Evolutionary conservation across 2,888 invertebrate species (phyloP).

Genomic region (Idaea biselata): DNA sequence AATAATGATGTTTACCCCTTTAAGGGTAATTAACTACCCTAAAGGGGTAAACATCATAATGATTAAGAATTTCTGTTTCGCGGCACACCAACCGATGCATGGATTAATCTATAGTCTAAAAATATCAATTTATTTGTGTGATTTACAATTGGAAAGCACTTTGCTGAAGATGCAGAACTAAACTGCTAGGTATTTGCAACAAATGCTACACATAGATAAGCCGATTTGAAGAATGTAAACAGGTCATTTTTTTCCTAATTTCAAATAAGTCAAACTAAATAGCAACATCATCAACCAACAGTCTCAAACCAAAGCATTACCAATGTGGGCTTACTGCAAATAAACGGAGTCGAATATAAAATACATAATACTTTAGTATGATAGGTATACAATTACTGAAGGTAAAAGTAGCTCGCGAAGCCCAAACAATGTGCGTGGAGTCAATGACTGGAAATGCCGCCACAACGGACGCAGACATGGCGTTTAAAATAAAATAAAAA

Average conservation of each 20-base stretch:
- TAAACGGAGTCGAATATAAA: slow-evolving; percentile 36
- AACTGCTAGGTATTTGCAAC: neutral
- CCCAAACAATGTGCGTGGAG: slow-evolving; percentile 36
- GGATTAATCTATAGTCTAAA: too few relatives aligned
- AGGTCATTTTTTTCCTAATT: neutral
- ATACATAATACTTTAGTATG: slow-evolving; percentile 30
- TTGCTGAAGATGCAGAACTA: neutral
- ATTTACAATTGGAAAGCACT: neutral
- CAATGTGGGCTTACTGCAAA: neutral
- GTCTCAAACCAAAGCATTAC: neutral
- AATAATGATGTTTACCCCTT: too few relatives aligned
- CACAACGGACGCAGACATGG: slow-evolving; percentile 20
- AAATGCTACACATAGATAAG: neutral
- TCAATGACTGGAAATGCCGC: slow-evolving; percentile 34
- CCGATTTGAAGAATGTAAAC: neutral
- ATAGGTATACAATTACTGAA: slow-evolving; percentile 19
- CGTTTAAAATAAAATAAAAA: slow-evolving; percentile 15
- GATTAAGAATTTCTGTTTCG: too few relatives aligned
- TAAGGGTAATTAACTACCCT: too few relatives aligned
- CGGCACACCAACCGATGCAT: too few relatives aligned
- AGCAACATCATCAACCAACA: neutral
- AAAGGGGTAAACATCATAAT: too few relatives aligned
- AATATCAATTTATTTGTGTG: too few relatives aligned
- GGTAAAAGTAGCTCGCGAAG: slow-evolving; percentile 26
- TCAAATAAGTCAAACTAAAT: neutral